Evolutionary conservation across 1,140 invertebrate genomes (phyloP).

Genomic region (Drosophila gunungcola): DNA sequence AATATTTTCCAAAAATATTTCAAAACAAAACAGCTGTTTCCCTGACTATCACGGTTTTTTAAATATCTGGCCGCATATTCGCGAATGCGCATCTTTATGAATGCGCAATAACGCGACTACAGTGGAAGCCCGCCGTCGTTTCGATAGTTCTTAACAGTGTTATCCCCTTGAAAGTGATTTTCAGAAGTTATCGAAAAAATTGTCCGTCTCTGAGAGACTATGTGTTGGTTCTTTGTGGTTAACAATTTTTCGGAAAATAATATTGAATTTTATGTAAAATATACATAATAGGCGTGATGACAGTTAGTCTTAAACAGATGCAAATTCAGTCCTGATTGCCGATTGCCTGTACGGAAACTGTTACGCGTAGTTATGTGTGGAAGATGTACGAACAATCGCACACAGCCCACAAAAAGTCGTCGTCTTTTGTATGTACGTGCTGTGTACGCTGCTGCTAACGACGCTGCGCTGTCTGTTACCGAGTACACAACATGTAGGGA

Average conservation of each 20-base stretch:
- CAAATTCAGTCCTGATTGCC: slow-evolving; percentile 3
- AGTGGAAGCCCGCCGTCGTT: not conserved
- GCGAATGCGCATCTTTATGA: not conserved
- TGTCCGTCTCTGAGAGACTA: slow-evolving; percentile 76
- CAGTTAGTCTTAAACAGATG: slow-evolving; percentile 26
- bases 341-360: slow-evolving; percentile 18
- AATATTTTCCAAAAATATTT: too few species aligned
- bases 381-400: slow-evolving; percentile 40
- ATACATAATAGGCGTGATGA: slow-evolving; percentile 43
- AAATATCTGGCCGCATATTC: not conserved
- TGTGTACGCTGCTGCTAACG: slow-evolving; percentile 44
- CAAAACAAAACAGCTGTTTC: not conserved
- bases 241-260: slow-evolving; percentile 56
- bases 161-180: slow-evolving; percentile 18
- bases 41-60: not conserved
- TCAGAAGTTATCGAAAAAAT: slow-evolving; percentile 47
- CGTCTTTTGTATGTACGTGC: slow-evolving; percentile 48
- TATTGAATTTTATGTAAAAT: slow-evolving; percentile 51
- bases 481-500: slow-evolving; percentile 51
- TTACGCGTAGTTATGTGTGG: slow-evolving; percentile 23
- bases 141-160: slow-evolving; percentile 20
- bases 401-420: slow-evolving; percentile 24
- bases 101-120: not conserved
- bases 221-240: slow-evolving; percentile 58
- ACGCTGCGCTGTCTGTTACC: slow-evolving; percentile 49